These are phyloP conservation scores for Clarias fuscus DNA, from an alignment of 2,797 vertebrate species.

Conservation along the genomic window DNA sequence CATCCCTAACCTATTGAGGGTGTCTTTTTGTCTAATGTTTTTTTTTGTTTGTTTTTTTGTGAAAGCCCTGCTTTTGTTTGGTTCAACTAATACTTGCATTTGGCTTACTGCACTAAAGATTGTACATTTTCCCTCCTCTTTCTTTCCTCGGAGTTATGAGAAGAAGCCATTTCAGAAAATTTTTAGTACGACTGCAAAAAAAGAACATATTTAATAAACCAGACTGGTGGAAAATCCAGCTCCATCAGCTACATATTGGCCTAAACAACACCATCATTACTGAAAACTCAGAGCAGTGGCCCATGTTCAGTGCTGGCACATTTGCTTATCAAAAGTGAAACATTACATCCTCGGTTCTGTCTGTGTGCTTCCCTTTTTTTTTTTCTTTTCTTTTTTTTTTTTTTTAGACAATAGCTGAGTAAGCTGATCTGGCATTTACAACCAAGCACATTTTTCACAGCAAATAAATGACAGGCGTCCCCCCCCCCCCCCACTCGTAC, in stretches of 20 bases:
- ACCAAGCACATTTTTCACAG: constrained; percentile 17
- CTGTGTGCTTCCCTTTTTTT: background rate
- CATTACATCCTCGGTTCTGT: background rate
- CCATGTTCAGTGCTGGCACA: background rate
- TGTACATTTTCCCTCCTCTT: background rate
- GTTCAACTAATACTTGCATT: background rate
- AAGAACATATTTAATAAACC: background rate
- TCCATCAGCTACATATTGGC: background rate
- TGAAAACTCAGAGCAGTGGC: background rate
- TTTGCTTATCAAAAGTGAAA: background rate
- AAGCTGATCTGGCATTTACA: constrained; percentile 22
- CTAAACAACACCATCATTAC: background rate
- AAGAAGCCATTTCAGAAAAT: background rate
- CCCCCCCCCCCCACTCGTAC: background rate
- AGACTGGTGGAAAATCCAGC: background rate
- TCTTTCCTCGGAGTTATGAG: background rate
- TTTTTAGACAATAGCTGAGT: constrained; percentile 13
- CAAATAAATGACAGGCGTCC: background rate
- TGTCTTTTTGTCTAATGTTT: background rate
- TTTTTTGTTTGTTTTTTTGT: no score
- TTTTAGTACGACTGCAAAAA: background rate
- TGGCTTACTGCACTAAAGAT: background rate
- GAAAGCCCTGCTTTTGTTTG: background rate
- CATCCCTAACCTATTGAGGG: background rate
- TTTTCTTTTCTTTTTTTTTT: background rate